Evolutionary conservation across 37 sponge, comb jelly and placozoan genomes (phyloP).

Genomic region (Agelas oroides): DNA sequence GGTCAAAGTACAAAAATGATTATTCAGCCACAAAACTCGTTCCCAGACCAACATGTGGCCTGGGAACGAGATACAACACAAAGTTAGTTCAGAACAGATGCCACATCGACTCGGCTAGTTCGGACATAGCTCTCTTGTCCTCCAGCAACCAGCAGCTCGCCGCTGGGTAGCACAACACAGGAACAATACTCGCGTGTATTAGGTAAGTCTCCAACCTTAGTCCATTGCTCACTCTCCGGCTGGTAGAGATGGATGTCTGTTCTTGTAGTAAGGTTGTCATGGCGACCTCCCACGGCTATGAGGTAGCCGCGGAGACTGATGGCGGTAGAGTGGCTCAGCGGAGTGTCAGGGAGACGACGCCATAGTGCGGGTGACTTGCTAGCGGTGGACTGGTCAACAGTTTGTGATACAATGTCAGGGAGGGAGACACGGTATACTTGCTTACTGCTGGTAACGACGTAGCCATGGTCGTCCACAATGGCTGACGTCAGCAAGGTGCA

Average conservation of each 20-base stretch:
- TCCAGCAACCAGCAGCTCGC: slow-evolving; percentile 5
- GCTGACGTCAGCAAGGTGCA: too few species aligned
- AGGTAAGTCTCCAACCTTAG: slow-evolving; percentile 13
- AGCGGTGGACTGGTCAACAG: background rate
- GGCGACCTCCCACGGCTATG: slow-evolving; percentile 1
- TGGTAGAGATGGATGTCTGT: slow-evolving; percentile 8
- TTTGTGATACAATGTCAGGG: too few species aligned
- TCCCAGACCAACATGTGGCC: too few species aligned
- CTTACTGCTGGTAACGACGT: too few species aligned
- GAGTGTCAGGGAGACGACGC: background rate
- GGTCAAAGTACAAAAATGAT: too few species aligned
- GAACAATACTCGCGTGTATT: background rate
- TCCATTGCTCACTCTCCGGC: slow-evolving; percentile 13
- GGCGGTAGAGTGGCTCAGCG: slow-evolving; percentile 5
- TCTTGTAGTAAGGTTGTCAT: too few species aligned
- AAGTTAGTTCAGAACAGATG: too few species aligned
- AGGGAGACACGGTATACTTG: too few species aligned
- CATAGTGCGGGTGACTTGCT: background rate
- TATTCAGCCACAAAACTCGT: too few species aligned
- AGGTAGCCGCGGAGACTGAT: background rate
- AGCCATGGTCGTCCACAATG: too few species aligned
- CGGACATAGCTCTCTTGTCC: background rate
- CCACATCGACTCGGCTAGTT: too few species aligned
- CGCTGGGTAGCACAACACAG: background rate
- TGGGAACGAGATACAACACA: too few species aligned